These are phyloP conservation scores for Helostoma temminkii DNA, from an alignment of 2,797 vertebrate genomes.

Conservation along the genomic window DNA sequence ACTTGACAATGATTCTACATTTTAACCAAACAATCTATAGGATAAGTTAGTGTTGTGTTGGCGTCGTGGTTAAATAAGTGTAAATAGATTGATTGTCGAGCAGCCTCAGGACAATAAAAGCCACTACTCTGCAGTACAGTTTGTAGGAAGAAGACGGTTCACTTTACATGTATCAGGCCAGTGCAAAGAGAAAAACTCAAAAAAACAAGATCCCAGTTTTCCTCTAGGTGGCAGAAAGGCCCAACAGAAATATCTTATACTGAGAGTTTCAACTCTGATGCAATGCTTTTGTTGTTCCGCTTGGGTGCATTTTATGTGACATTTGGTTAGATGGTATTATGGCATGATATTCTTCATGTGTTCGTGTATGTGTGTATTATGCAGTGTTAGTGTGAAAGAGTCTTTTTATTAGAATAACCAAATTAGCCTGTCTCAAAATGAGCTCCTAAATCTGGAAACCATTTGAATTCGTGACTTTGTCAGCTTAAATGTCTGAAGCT, in stretches of 20 bases:
- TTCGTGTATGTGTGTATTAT: not conserved
- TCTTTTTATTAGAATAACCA: not conserved
- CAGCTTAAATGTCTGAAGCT: not conserved
- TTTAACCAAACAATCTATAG: too few species aligned
- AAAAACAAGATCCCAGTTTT: conserved; percentile 7
- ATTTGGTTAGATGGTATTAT: not conserved
- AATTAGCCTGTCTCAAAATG: not conserved
- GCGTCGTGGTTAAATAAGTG: too few species aligned
- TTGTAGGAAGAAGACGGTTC: too few species aligned
- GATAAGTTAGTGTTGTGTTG: too few species aligned
- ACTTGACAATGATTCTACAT: too few species aligned
- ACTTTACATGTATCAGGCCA: too few species aligned
- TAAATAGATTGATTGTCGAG: too few species aligned
- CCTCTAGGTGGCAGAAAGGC: conserved; percentile 70
- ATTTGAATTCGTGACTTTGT: not conserved
- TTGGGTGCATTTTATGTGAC: not conserved
- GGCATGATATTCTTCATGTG: too few species aligned
- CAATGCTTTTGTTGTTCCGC: not conserved
- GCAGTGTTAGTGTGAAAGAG: not conserved
- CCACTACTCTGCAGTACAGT: too few species aligned
- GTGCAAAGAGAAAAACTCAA: too few species aligned
- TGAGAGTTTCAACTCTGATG: not conserved
- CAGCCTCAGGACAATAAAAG: too few species aligned
- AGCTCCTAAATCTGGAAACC: not conserved
- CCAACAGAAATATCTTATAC: conserved; percentile 16